Evolutionary conservation across 2,797 vertebrate genomes (phyloP), one percentile per base, ranked within the genome.

Genomic region (Cynopterus sphinx): DNA sequence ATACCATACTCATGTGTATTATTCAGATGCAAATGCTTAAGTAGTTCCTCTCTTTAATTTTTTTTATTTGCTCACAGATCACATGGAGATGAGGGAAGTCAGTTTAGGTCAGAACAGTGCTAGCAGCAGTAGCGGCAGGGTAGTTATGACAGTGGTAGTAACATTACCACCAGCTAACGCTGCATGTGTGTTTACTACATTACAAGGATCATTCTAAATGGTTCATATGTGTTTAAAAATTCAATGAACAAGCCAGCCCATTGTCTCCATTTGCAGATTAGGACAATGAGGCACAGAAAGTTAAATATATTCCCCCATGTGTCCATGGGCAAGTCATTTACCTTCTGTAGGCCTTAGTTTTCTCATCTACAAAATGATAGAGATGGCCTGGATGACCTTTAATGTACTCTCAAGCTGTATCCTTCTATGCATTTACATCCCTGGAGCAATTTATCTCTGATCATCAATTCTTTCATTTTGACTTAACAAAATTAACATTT

Each of bases 401-500:
- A 70, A 43, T 24, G 53, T 31, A 2, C 16, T 39, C 77, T 57
- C 19, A 55, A 68, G 6, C 9, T 71, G 3, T 67, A 31, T 57
- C 78, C 68, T 51, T 92, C 71, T 39, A 21, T 33, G 28, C 22
- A 49, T 10, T 16, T 88, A 55, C 68, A 13, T 68, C 6, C 19
- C 55, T 53, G 9, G 19, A 21, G 53, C 17, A 33, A 46, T 55
- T 95, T 59, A 75, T 65, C 59, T 82, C 59, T 86, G 55, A 57
- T 68, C 57, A 85, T 65, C 31, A 68, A 11, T 84, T 71, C 74
- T 84, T 84, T 67, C 39, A 68, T 46, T 93, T 57, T 74, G 22
- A 73, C 21, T 65, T 79, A 84, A 77, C 16, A 87, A 93, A 93
- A 78, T 84, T 65, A 93, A 75, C 5, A 17, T 39, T 79, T 87